phyloP scores from a whole-genome alignment of 1,140 invertebrate genomes.

The Thrips palmi region DNA sequence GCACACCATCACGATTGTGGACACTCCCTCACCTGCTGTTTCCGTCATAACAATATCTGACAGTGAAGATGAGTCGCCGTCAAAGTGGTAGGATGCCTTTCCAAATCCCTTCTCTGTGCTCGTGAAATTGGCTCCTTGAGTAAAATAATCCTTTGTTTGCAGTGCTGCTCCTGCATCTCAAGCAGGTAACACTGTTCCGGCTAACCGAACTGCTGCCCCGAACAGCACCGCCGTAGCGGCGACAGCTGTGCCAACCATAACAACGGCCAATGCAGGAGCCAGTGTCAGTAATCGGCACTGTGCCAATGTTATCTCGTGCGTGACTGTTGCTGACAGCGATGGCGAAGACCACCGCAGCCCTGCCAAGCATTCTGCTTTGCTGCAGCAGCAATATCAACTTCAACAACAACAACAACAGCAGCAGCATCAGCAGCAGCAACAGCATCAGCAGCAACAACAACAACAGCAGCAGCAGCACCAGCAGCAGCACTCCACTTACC shows the following conservation, averaged over 20 bases:
- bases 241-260: constrained; percentile 16
- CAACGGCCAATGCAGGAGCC: constrained; percentile 15
- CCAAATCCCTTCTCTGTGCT: too few species aligned
- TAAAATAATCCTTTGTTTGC: too few species aligned
- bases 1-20: constrained; percentile 71
- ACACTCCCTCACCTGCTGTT: constrained; percentile 84
- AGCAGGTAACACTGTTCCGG: too few species aligned
- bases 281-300: constrained; percentile 21
- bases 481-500: constrained; percentile 17
- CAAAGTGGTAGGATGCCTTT: too few species aligned
- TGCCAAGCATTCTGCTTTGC: constrained; percentile 8
- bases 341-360: constrained; percentile 33
- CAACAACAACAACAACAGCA: constrained; percentile 24
- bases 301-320: constrained; percentile 61
- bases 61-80: constrained; percentile 69
- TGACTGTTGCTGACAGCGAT: constrained; percentile 65
- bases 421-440: too few species aligned
- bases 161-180: too few species aligned
- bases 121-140: too few species aligned
- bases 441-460: too few species aligned
- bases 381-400: constrained; percentile 4
- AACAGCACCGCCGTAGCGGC: constrained; percentile 11
- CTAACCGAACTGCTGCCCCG: too few species aligned
- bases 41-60: constrained; percentile 94
- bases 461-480: constrained; percentile 15